Percentiles rank a stretch among this genome's conserved stretches.
Conservation (phyloP, 2,797 vertebrate species). For the Bothrops alternatus region DNA sequence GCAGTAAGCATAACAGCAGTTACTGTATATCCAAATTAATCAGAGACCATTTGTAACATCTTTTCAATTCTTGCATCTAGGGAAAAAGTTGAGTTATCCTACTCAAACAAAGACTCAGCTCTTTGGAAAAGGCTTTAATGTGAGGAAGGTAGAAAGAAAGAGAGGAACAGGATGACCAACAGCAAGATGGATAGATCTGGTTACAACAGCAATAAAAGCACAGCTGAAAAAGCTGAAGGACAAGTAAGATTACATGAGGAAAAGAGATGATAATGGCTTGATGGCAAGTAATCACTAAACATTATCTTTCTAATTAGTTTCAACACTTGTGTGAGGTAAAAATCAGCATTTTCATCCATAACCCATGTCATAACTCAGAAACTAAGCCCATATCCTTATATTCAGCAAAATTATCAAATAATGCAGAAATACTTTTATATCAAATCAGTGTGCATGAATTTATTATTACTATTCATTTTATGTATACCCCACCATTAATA, state of each 20-base stretch:
- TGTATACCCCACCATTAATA: neutral
- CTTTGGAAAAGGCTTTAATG: neutral
- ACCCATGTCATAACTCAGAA: neutral
- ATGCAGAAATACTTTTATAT: neutral
- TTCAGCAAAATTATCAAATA: neutral
- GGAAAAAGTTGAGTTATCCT: neutral
- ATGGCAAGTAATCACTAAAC: neutral
- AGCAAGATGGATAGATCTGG: neutral
- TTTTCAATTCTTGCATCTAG: neutral
- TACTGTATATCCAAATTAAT: neutral
- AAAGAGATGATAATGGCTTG: neutral
- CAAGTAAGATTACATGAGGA: neutral
- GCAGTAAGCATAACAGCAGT: neutral
- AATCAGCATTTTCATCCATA: neutral
- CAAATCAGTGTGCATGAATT: neutral
- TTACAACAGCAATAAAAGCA: neutral
- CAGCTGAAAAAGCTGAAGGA: neutral
- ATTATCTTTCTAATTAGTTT: neutral
- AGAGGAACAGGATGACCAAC: neutral
- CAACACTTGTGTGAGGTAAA: neutral
- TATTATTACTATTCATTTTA: neutral
- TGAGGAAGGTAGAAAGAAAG: neutral
- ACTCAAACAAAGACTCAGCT: neutral
- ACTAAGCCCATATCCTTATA: fast-evolving
- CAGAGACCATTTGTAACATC: neutral